Base-by-base conservation (phyloP, 2,888 invertebrate species). In the Apotomis turbidana region DNA sequence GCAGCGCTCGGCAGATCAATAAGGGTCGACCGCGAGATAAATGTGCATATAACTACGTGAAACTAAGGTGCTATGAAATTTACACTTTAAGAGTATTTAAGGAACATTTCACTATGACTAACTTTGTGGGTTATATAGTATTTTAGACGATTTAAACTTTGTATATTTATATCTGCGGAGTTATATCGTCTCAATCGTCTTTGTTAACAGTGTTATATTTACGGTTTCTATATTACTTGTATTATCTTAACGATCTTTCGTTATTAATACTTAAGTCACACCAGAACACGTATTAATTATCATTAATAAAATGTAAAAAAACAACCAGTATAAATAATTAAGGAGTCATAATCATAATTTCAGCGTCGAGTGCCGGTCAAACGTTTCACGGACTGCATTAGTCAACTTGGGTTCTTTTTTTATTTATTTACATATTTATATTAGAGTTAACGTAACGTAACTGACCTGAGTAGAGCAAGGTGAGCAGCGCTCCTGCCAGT, bases 381-480 rank as follows among this genome's bases (percentile, higher is more conserved):
- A 27, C 27, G 27, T 27, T 27, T 27, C 27, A 27, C 27, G 27
- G 27, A 27, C 27, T 27, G 27, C 27, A 27, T 27, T 27, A 27
- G 27, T 27, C 41, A 41, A 41, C 6, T 41, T 41, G 5, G 41
- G 41, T 6, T 41, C 51, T 68, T 68, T 58, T 49, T 59, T 49
- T 49, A 52, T 15, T 52, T 52, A 51, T 64, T 38, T 57, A 5
- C 0, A 9, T 55, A 63, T 62, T 12, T 55, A 41, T 27, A 27
- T 27, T 27, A 27, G 27, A 27, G 27, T 5, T 41, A 41, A 6
- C 41, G 41, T 54, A 66, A 68, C 70, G 70, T 71, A 74, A 70
- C 75, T 92, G 72, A 93, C 93, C 93, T 93, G 93, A 90, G 79
- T 93, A 93, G 10, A 93, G 87, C 75, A 88, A 81, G 76, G 93